These are phyloP conservation scores for Sciaenops ocellatus DNA, from an alignment of 2,797 vertebrate genomes.

Conservation along the genomic window DNA sequence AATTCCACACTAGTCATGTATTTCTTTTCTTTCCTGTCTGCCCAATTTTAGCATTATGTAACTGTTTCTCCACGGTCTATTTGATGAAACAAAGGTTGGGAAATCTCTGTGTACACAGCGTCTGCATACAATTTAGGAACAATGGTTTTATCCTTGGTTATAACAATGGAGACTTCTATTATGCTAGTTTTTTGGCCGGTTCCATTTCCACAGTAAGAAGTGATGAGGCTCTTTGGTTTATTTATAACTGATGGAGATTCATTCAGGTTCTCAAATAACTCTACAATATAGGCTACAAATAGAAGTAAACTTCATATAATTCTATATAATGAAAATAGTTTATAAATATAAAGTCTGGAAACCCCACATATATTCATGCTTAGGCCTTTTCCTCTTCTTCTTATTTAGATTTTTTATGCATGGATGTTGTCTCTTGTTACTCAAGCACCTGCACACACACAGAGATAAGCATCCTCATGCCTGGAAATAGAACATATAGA, in stretches of 20 bases:
- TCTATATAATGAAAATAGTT: background rate
- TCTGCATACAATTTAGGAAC: conserved; percentile 23
- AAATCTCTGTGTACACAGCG: conserved; percentile 32
- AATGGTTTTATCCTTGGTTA: conserved; percentile 36
- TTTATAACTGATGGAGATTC: conserved; percentile 39
- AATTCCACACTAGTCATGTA: background rate
- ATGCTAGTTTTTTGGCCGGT: conserved; percentile 2
- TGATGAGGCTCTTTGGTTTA: conserved; percentile 33
- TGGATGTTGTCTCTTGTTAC: conserved; percentile 18
- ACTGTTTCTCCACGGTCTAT: conserved; percentile 27
- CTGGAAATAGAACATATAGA: conserved; percentile 41
- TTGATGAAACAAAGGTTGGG: conserved; percentile 31
- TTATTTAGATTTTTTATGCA: conserved; percentile 22
- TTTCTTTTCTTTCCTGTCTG: conserved; percentile 9
- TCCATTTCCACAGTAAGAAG: conserved; percentile 31
- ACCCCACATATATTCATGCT: conserved; percentile 5
- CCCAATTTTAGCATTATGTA: conserved; percentile 24
- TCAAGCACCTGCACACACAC: conserved; percentile 30
- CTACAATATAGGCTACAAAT: background rate
- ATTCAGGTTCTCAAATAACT: conserved; percentile 8
- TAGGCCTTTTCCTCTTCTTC: conserved; percentile 10
- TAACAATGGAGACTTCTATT: conserved; percentile 23
- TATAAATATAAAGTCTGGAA: conserved; percentile 5
- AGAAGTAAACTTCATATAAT: conserved; percentile 5
- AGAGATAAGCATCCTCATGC: conserved; percentile 44